These are phyloP conservation scores for Chlorops oryzae DNA, from an alignment of 1,140 invertebrate genomes.

Conservation along the genomic window DNA sequence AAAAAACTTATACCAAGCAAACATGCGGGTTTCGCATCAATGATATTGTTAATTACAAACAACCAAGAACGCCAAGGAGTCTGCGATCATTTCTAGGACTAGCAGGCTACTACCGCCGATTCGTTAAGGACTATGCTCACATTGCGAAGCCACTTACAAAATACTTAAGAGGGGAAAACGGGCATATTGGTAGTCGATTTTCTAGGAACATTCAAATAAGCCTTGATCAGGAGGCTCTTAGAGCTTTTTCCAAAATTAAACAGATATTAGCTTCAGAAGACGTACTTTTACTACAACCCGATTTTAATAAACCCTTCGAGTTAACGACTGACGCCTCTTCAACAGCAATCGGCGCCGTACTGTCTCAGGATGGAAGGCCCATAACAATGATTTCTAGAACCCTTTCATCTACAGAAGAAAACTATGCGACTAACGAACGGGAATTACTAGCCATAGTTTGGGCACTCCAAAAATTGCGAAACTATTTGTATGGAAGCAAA, in stretches of 20 bases:
- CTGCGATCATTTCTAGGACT: slow-evolving; percentile 16
- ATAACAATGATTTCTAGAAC: slow-evolving; percentile 19
- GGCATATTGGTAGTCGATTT: neutral
- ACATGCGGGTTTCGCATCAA: slow-evolving; percentile 17
- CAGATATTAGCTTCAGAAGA: slow-evolving; percentile 43
- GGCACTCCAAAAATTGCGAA: slow-evolving; percentile 11
- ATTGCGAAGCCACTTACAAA: slow-evolving; percentile 13
- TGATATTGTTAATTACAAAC: slow-evolving; percentile 18
- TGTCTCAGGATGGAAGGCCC: slow-evolving; percentile 16
- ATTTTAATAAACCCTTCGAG: slow-evolving; percentile 19
- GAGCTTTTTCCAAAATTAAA: slow-evolving; percentile 45
- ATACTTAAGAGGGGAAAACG: slow-evolving; percentile 13
- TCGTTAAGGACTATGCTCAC: slow-evolving; percentile 14
- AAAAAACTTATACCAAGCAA: slow-evolving; percentile 1
- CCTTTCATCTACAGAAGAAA: slow-evolving; percentile 36
- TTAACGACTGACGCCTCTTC: slow-evolving; percentile 17
- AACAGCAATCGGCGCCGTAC: slow-evolving; percentile 13
- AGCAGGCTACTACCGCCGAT: slow-evolving; percentile 14
- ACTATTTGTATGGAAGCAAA: slow-evolving; percentile 39
- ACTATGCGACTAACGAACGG: slow-evolving; percentile 44
- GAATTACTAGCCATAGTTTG: slow-evolving; percentile 14
- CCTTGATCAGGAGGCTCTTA: slow-evolving; percentile 13
- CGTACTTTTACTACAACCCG: slow-evolving; percentile 26
- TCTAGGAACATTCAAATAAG: slow-evolving; percentile 8
- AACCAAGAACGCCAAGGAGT: slow-evolving; percentile 16